Conservation (phyloP, 2,113 vertebrate genomes). For the Leiothrix lutea region DNA sequence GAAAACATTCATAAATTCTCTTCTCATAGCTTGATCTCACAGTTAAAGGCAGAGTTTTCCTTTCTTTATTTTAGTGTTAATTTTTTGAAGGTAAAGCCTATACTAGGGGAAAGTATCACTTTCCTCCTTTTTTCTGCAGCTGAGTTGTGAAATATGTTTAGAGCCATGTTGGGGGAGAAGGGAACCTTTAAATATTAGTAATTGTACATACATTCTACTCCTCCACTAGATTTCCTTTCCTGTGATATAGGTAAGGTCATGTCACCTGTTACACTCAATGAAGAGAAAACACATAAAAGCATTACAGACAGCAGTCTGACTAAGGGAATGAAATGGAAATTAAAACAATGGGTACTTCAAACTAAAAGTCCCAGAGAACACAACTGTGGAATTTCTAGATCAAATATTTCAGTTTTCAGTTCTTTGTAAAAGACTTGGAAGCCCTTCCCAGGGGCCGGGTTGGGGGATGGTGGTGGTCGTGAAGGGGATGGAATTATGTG, state of each 20-base stretch:
- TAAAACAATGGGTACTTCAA: not conserved
- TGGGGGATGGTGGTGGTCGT: accelerated
- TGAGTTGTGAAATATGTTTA: not conserved
- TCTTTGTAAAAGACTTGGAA: not conserved
- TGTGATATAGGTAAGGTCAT: not conserved
- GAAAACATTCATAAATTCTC: not conserved
- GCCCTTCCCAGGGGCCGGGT: accelerated
- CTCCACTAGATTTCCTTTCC: not conserved
- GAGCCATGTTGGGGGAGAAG: accelerated
- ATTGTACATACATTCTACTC: not conserved
- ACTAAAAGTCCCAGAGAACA: not conserved
- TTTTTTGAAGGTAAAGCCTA: not conserved
- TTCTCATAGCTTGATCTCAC: not conserved
- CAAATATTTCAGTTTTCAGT: not conserved
- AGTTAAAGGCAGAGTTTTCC: not conserved
- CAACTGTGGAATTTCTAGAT: not conserved
- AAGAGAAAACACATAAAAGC: not conserved
- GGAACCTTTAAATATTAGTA: not conserved
- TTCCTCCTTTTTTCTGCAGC: not conserved
- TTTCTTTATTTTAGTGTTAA: not conserved
- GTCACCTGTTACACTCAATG: not conserved
- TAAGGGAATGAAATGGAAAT: not conserved
- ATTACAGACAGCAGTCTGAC: not conserved
- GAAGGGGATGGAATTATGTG: accelerated
- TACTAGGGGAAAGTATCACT: not conserved